A percentile compares a stretch with the other conserved stretches of the same genome.
phyloP scores from a whole-genome alignment of 2,888 invertebrate species.

The Drosophila affinis region DNA sequence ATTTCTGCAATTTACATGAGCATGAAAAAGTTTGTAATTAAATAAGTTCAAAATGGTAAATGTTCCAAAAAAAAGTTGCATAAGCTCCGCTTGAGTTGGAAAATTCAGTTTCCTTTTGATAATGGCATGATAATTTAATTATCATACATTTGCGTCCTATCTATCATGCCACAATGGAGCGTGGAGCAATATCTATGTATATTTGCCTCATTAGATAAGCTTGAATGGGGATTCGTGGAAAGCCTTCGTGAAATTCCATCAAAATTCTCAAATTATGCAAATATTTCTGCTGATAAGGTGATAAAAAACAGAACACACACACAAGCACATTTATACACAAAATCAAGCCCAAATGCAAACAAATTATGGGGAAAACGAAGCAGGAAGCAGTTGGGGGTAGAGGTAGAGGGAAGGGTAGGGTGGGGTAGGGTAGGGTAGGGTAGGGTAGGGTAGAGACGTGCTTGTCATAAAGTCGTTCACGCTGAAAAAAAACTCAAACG shows the following conservation, averaged over 20 bases:
- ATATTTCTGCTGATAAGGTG: conserved; percentile 65
- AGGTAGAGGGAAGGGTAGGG: neutral
- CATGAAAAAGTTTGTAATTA: conserved; percentile 44
- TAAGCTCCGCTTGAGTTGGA: conserved; percentile 17
- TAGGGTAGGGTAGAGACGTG: conserved; percentile 37
- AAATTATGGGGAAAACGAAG: conserved; percentile 24
- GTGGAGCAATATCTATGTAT: neutral
- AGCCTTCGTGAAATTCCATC: conserved; percentile 8
- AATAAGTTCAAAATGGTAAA: conserved; percentile 31
- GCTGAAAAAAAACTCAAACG: conserved; percentile 54
- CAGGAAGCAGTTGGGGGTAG: neutral
- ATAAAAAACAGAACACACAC: conserved; percentile 42
- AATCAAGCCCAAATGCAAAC: conserved; percentile 47
- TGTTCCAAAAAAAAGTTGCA: conserved; percentile 4
- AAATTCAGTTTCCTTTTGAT: conserved; percentile 29
- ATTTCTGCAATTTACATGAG: conserved; percentile 30
- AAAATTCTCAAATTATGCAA: conserved; percentile 52
- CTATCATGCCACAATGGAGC: conserved; percentile 38
- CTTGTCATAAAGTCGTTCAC: conserved; percentile 58
- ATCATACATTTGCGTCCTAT: conserved; percentile 11
- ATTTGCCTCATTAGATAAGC: conserved; percentile 17
- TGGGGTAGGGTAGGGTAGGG: neutral
- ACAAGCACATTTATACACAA: conserved; percentile 23
- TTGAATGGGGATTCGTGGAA: conserved; percentile 13
- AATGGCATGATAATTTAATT: conserved; percentile 25